Conservation (phyloP, 2,888 invertebrate species). For the Drosophila putrida region DNA sequence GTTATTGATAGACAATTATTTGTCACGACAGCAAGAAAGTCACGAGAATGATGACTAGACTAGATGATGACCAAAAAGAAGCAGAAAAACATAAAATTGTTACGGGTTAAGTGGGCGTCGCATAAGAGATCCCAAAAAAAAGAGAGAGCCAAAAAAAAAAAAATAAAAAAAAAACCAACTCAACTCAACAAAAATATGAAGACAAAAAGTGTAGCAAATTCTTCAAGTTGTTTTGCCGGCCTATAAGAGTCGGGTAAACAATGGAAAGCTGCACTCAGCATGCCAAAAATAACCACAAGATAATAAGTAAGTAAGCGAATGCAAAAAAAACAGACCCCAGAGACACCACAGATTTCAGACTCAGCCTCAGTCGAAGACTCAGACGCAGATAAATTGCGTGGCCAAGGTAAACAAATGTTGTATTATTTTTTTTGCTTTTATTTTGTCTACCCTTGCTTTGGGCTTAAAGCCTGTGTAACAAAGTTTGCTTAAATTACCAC, state of each 20-base stretch:
- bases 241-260: conserved; percentile 54
- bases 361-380: neutral
- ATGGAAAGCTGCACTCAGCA: conserved; percentile 47
- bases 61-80: neutral
- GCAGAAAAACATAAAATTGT: conserved; percentile 27
- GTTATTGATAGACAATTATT: conserved; percentile 54
- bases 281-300: conserved; percentile 54
- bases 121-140: neutral
- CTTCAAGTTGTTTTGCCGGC: conserved; percentile 53
- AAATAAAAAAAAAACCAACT: conserved; percentile 10
- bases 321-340: conserved; percentile 12
- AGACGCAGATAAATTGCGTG: conserved; percentile 58
- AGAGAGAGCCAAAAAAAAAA: conserved; percentile 1
- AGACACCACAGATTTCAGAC: conserved; percentile 9
- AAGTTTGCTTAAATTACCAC: conserved; percentile 28
- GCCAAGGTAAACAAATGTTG: conserved; percentile 59
- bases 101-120: conserved; percentile 39
- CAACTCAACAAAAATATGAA: conserved; percentile 18
- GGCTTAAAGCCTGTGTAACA: conserved; percentile 24
- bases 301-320: conserved; percentile 42
- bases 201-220: conserved; percentile 46
- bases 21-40: conserved; percentile 49
- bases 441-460: conserved; percentile 34
- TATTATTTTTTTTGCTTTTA: conserved; percentile 18
- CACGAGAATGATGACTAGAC: conserved; percentile 27